Evolutionary conservation across 2,113 vertebrate species (phyloP), one percentile per base, ranked within the genome.

Genomic region (Megaleporinus macrocephalus): DNA sequence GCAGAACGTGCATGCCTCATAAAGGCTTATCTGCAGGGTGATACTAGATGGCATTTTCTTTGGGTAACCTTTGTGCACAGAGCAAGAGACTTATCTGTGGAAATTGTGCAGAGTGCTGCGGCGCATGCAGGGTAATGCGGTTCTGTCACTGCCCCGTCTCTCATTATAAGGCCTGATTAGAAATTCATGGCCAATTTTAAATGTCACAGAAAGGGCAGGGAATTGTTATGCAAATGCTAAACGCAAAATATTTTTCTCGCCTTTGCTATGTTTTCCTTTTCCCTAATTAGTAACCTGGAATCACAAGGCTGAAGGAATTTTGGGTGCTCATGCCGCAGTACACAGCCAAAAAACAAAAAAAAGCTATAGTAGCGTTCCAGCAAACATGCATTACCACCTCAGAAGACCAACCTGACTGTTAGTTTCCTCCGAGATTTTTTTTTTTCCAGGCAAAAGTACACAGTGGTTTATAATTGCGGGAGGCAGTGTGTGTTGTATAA

Each of bases 181-280:
- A 83, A 91, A 94, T 92, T 92, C 91, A 90, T 86, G 83, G 86
- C 83, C 83, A 86, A 90, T 89, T 91, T 90, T 93, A 91, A 94
- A 94, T 94, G 93, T 92, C 93, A 94, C 78, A 81, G 86, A 93
- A 93, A 93, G 91, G 91, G 89, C 92, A 93, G 51, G 22, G 81
- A 85, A 91, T 92, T 93, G 92, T 93, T 92, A 92, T 93, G 91
- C 89, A 93, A 92, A 93, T 93, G 83, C 81, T 88, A 86, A 89
- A 86, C 81, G 88, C 83, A 90, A 86, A 92, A 90, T 89, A 83
- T 87, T 87, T n/a, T 91, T 91, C 80, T 86, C 41, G 88, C 76
- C 86, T 89, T 87, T 53, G n/a, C 57, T 74, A 47, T 51, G n/a
- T 47, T 82, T 44, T 77, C 5, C 27, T 77, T 49, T 68, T 33